Evolutionary conservation across 2,113 vertebrate genomes (phyloP).

Genomic region (Pangasianodon gigas): DNA sequence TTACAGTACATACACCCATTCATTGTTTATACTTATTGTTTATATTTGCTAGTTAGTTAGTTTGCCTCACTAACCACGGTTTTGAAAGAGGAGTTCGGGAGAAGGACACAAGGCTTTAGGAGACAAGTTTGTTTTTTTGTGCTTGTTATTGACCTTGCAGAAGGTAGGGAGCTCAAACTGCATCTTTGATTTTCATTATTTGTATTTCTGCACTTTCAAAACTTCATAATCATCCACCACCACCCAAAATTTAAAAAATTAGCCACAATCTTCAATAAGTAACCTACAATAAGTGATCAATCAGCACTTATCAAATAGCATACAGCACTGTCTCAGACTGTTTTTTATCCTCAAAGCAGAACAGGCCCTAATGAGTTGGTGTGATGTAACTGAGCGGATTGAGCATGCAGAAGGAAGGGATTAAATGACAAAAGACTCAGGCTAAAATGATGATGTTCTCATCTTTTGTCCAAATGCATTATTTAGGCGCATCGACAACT

Average conservation of each 20-base stretch:
- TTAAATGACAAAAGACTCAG: constrained; percentile 3
- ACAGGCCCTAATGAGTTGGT: neutral
- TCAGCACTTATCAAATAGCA: neutral
- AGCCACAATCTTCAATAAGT: neutral
- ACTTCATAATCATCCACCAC: neutral
- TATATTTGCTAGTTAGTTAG: neutral
- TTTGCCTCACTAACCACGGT: neutral
- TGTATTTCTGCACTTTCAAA: neutral
- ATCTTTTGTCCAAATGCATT: constrained; percentile 44
- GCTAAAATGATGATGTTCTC: constrained; percentile 38
- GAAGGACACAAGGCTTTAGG: neutral
- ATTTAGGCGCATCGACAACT: constrained; percentile 51
- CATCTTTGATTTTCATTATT: neutral
- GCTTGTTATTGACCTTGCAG: too few species aligned
- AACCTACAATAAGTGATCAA: neutral
- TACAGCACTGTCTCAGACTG: neutral
- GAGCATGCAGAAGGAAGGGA: neutral
- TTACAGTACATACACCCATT: neutral
- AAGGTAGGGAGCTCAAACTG: neutral
- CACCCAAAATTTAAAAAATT: neutral
- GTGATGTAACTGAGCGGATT: constrained; percentile 40
- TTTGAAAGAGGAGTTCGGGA: neutral
- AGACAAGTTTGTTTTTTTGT: too few species aligned
- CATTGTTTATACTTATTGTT: neutral
- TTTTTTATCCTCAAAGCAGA: neutral